Percentiles rank a stretch among this genome's conserved stretches.
These are phyloP conservation scores for Tipula vernalis DNA, from an alignment of 2,888 invertebrate species.

Conservation along the genomic window DNA sequence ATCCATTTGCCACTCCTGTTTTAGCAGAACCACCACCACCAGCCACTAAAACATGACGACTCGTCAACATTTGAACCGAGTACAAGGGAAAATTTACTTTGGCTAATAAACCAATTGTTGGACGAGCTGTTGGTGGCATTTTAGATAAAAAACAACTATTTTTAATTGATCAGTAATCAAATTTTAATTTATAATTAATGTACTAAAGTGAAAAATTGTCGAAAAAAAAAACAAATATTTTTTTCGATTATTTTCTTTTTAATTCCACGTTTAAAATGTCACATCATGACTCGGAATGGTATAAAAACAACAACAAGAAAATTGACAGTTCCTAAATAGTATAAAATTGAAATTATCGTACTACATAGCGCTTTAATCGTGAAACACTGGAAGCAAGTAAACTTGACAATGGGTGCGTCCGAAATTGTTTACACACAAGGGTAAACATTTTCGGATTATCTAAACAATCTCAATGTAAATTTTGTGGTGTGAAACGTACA, in stretches of 20 bases:
- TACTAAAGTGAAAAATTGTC: not conserved
- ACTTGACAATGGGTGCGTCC: not conserved
- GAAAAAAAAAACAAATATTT: not conserved
- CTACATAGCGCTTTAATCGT: not conserved
- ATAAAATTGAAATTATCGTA: not conserved
- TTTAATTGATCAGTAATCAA: not conserved
- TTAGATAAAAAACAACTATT: constrained; percentile 21
- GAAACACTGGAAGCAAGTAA: not conserved
- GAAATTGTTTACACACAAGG: too few relatives aligned
- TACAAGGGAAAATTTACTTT: constrained; percentile 90
- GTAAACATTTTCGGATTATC: too few relatives aligned
- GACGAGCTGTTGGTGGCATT: constrained; percentile 47
- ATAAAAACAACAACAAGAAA: not conserved
- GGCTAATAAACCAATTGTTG: constrained; percentile 61
- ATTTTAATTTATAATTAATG: not conserved
- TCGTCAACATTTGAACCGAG: constrained; percentile 77
- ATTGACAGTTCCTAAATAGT: not conserved
- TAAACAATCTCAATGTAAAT: too few relatives aligned
- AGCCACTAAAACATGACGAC: constrained; percentile 87
- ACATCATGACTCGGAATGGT: not conserved
- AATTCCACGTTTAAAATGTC: constrained; percentile 16
- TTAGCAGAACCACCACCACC: constrained; percentile 96
- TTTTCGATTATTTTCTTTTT: not conserved
- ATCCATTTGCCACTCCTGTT: constrained; percentile 94
- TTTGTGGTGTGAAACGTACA: too few relatives aligned